Evolutionary conservation across 2,113 vertebrate species (phyloP).

Genomic region (Prolemur simus): DNA sequence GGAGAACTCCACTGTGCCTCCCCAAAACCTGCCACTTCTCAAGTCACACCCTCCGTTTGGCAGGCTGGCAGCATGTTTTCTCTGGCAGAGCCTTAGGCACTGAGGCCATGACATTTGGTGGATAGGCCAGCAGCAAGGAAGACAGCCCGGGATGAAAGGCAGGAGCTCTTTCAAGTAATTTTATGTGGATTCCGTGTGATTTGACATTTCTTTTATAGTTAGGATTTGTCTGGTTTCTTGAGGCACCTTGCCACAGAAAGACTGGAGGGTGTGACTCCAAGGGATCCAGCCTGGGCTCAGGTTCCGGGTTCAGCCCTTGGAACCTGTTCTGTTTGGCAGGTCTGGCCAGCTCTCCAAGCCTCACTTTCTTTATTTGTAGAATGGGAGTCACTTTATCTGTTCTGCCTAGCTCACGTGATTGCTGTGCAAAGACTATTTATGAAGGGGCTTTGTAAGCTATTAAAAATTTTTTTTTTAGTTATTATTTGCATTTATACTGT

Average conservation of each 20-base stretch:
- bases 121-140: background rate
- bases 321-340: too few species aligned
- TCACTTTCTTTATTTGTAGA: background rate
- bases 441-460: background rate
- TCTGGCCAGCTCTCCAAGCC: background rate
- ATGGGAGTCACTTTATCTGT: background rate
- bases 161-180: constrained; percentile 19
- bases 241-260: background rate
- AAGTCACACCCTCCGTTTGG: background rate
- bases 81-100: background rate
- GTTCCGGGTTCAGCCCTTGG: background rate
- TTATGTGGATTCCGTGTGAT: background rate
- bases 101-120: background rate
- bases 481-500: background rate
- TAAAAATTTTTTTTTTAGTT: background rate
- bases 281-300: background rate
- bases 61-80: background rate
- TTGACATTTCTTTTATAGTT: constrained; percentile 9
- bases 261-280: background rate
- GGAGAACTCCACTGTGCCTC: background rate
- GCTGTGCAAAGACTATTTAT: background rate
- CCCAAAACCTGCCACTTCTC: background rate
- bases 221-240: background rate
- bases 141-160: constrained; percentile 28
- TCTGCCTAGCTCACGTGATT: background rate